A percentile compares a stretch with the other conserved stretches of the same genome.
Conservation (phyloP, 2,113 vertebrate genomes). For the Nothoprocta perdicaria region DNA sequence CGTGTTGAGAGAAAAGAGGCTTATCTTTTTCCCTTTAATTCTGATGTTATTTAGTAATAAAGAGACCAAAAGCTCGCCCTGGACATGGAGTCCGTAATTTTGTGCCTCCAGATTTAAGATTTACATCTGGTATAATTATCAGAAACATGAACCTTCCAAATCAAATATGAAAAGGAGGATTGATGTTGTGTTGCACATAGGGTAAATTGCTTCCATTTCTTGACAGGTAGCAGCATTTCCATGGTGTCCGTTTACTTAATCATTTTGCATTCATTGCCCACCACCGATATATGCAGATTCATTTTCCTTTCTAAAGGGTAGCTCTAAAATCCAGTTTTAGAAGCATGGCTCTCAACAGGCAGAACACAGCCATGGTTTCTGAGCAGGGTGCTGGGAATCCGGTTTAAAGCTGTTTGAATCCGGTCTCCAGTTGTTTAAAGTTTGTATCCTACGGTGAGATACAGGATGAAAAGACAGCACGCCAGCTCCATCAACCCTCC, state of each 20-base stretch:
- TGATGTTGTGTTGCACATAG: neutral
- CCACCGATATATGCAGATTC: neutral
- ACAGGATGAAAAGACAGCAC: neutral
- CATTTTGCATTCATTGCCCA: slow-evolving; percentile 52
- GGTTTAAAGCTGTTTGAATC: neutral
- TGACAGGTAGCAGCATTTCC: slow-evolving; percentile 38
- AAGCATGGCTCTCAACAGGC: neutral
- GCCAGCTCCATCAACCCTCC: neutral
- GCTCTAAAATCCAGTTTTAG: neutral
- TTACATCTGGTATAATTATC: slow-evolving; percentile 40
- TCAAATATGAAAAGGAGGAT: slow-evolving; percentile 65
- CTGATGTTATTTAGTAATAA: neutral
- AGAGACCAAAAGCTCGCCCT: slow-evolving; percentile 12
- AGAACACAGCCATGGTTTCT: neutral
- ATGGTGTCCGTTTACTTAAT: slow-evolving; percentile 57
- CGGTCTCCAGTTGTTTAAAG: neutral
- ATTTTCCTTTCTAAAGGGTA: slow-evolving; percentile 40
- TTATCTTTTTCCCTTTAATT: neutral
- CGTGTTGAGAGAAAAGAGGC: neutral
- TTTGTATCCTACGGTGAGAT: neutral
- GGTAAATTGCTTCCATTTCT: slow-evolving; percentile 44
- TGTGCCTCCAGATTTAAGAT: slow-evolving; percentile 2
- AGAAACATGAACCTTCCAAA: slow-evolving; percentile 32
- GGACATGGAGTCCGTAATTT: neutral
- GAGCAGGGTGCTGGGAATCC: neutral